A percentile compares a stretch with the other conserved stretches of the same genome.
These are phyloP conservation scores for Hoplias malabaricus DNA, from an alignment of 2,113 vertebrate species.

Conservation along the genomic window DNA sequence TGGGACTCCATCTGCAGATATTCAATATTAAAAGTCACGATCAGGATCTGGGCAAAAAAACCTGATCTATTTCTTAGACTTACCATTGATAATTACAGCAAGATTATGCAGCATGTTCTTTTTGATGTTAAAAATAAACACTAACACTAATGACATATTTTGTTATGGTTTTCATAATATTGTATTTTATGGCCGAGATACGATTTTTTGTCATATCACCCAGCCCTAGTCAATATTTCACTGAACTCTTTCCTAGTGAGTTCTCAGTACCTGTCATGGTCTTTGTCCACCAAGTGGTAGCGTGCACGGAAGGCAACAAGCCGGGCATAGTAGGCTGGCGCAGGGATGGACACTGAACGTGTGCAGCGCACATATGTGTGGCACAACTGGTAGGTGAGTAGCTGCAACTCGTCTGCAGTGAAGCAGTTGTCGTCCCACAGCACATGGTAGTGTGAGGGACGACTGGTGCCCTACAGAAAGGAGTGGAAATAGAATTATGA, in stretches of 20 bases:
- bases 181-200: too few relatives aligned
- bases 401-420: constrained; percentile 93
- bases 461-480: constrained; percentile 88
- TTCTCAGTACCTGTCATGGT: constrained; percentile 90
- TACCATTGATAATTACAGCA: too few relatives aligned
- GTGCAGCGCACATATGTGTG: constrained; percentile 98
- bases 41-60: too few relatives aligned
- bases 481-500: not conserved
- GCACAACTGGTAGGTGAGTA: constrained; percentile 97
- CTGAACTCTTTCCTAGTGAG: not conserved
- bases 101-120: too few relatives aligned
- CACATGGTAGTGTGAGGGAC: constrained; percentile 98
- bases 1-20: too few relatives aligned
- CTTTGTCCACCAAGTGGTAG: constrained; percentile 98
- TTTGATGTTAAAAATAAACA: too few relatives aligned
- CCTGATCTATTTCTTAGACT: too few relatives aligned
- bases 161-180: too few relatives aligned
- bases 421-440: constrained; percentile 99
- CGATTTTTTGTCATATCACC: too few relatives aligned
- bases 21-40: too few relatives aligned
- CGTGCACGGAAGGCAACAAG: constrained; percentile 95
- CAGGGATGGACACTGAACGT: constrained; percentile 95
- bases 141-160: too few relatives aligned
- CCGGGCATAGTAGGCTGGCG: constrained; percentile 94
- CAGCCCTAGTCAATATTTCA: not conserved